These are phyloP conservation scores for Temnothorax nylanderi DNA, from an alignment of 1,140 invertebrate species.

Conservation along the genomic window DNA sequence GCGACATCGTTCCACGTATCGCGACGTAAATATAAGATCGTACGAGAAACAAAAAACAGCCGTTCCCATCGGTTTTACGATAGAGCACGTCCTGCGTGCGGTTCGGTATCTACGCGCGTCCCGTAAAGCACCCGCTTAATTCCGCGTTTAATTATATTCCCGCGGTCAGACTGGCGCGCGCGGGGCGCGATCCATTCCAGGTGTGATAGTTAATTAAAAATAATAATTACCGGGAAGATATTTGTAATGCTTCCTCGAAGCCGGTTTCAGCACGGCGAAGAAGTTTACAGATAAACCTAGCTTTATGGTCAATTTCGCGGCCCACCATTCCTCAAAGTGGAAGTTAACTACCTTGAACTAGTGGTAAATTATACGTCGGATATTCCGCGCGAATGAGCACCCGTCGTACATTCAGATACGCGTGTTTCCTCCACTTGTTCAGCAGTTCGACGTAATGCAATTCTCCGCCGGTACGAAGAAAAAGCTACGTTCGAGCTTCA, in stretches of 20 bases:
- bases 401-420: slow-evolving; percentile 59
- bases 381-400: slow-evolving; percentile 67
- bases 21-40: slow-evolving; percentile 15
- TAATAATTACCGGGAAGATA: slow-evolving; percentile 65
- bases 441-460: neutral
- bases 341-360: slow-evolving; percentile 69
- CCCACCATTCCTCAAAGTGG: slow-evolving; percentile 67
- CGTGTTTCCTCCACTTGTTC: slow-evolving; percentile 57
- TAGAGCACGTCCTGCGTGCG: neutral
- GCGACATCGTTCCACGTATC: slow-evolving; percentile 5
- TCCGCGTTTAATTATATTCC: slow-evolving; percentile 46
- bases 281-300: slow-evolving; percentile 69
- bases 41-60: neutral
- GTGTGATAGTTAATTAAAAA: slow-evolving; percentile 66
- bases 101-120: neutral
- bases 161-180: neutral
- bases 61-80: slow-evolving; percentile 33
- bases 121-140: slow-evolving; percentile 47
- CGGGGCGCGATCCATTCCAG: neutral
- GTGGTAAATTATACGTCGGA: slow-evolving; percentile 68
- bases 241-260: slow-evolving; percentile 61
- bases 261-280: slow-evolving; percentile 58
- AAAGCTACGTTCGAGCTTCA: neutral
- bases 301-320: slow-evolving; percentile 69
- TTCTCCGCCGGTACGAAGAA: neutral